These are phyloP conservation scores for Sitta europaea DNA, from an alignment of 2,113 vertebrate genomes.

Conservation along the genomic window DNA sequence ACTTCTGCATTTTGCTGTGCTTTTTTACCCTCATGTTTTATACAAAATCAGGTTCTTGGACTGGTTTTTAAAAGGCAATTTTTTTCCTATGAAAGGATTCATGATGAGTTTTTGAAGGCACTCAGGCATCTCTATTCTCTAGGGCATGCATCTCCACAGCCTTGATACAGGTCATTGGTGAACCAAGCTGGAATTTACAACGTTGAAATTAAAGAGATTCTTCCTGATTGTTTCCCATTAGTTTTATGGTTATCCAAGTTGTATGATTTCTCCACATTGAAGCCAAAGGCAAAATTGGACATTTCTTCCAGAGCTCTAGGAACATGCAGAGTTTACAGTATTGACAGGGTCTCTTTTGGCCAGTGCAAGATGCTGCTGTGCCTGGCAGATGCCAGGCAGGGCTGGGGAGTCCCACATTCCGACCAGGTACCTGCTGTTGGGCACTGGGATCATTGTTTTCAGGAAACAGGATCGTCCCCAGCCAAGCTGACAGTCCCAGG, in stretches of 20 bases:
- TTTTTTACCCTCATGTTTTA: not conserved
- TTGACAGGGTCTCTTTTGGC: not conserved
- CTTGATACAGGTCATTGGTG: not conserved
- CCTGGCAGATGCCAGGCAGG: not conserved
- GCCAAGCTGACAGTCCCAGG: not conserved
- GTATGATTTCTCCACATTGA: not conserved
- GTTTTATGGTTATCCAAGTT: not conserved
- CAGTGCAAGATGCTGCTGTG: not conserved
- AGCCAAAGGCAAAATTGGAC: not conserved
- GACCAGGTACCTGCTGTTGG: not conserved
- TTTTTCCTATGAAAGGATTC: not conserved
- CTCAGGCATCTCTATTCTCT: not conserved
- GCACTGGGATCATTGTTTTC: not conserved
- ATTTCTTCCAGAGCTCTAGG: not conserved
- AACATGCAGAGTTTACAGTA: not conserved
- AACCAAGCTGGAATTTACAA: not conserved
- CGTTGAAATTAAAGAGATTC: accelerated
- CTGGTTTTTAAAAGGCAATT: accelerated
- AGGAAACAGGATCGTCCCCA: not conserved
- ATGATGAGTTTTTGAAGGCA: not conserved
- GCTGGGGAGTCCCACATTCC: not conserved
- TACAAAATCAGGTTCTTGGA: not conserved
- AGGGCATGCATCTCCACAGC: not conserved
- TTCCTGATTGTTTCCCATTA: not conserved
- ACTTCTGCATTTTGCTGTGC: not conserved